Conservation (phyloP, 2,113 vertebrate species). For the Desmodus rotundus region DNA sequence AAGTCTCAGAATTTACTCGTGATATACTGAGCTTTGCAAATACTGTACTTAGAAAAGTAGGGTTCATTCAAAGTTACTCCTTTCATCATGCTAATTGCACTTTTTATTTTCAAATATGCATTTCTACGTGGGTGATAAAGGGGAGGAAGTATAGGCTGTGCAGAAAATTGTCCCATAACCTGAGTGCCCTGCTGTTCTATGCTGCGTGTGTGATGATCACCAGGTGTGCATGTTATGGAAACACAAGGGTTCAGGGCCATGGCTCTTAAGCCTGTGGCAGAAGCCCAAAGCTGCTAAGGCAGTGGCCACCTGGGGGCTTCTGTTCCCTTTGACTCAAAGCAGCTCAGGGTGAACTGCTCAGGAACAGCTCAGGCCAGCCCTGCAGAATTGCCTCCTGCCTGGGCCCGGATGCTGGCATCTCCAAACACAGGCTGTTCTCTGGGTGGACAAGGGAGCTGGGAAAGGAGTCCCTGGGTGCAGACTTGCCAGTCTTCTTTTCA, state of each 20-base stretch:
- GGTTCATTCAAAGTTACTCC: neutral
- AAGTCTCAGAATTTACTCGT: neutral
- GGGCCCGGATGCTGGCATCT: neutral
- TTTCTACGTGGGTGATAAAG: neutral
- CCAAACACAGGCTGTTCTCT: neutral
- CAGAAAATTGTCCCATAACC: neutral
- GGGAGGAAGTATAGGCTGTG: neutral
- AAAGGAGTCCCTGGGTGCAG: neutral
- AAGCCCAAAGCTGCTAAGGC: neutral
- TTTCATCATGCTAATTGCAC: neutral
- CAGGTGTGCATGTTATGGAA: neutral
- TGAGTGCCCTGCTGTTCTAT: rapidly evolving
- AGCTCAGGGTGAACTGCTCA: neutral
- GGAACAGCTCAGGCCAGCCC: neutral
- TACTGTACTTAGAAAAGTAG: neutral
- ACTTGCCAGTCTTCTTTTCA: neutral
- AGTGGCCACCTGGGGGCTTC: neutral
- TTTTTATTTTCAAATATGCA: neutral
- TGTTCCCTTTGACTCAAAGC: neutral
- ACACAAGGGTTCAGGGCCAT: neutral
- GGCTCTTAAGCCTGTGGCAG: neutral
- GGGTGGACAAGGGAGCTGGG: neutral
- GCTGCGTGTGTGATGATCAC: neutral
- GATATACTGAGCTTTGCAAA: neutral
- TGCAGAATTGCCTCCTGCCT: neutral